A percentile compares a stretch with the other conserved stretches of the same genome.
Conservation (phyloP, 35 echinoderm and acorn worm species). For the Eucidaris tribuloides region DNA sequence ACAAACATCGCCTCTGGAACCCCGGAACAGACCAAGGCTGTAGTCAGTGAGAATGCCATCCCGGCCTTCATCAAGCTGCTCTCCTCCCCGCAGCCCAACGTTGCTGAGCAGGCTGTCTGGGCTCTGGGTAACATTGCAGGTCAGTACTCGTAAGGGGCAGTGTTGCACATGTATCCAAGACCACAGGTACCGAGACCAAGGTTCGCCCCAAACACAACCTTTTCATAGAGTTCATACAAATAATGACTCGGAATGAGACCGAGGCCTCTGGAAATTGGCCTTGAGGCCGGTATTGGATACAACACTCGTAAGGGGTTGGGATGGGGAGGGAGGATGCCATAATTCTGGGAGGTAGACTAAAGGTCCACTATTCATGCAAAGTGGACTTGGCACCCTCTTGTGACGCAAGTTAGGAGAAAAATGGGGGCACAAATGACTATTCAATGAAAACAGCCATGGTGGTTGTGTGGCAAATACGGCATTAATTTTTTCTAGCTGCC, state of each 20-base stretch:
- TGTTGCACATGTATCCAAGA: neutral
- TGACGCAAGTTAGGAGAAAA: neutral
- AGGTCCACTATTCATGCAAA: neutral
- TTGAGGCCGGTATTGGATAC: too few species aligned
- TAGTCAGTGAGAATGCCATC: constrained; percentile 68
- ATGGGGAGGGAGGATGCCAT: too few species aligned
- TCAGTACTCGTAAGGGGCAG: constrained; percentile 6
- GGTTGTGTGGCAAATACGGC: too few species aligned
- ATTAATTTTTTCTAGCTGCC: too few species aligned
- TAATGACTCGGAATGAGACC: too few species aligned
- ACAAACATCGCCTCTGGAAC: constrained; percentile 98
- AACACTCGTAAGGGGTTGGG: neutral
- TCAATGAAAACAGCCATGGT: too few species aligned
- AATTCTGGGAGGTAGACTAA: neutral
- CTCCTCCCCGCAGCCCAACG: constrained; percentile 48
- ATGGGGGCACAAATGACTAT: neutral
- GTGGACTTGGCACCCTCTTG: neutral
- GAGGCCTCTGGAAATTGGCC: too few species aligned
- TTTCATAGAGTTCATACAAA: too few species aligned
- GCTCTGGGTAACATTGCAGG: constrained; percentile 98
- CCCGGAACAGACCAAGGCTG: constrained; percentile 79
- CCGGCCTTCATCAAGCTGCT: constrained; percentile 94
- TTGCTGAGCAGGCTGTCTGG: constrained; percentile 96
- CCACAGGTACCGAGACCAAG: neutral
- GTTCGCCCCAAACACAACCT: too few species aligned